Conservation (phyloP, 2,888 invertebrate species). For the Encarsia formosa region DNA sequence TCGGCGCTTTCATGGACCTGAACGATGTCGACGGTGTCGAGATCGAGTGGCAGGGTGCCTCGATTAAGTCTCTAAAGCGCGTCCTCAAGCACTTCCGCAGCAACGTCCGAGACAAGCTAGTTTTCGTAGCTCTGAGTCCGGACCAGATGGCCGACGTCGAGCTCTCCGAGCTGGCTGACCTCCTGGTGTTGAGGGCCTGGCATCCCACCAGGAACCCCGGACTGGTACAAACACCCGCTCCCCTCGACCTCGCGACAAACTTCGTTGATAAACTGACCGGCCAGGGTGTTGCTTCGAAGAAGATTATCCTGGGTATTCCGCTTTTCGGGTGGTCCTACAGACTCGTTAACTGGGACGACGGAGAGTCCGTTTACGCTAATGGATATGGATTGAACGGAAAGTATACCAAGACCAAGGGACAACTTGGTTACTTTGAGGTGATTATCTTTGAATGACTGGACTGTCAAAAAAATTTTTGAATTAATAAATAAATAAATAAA, state of each 20-base stretch:
- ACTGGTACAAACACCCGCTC: slow-evolving; percentile 39
- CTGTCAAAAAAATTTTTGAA: neutral
- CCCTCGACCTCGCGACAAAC: slow-evolving; percentile 34
- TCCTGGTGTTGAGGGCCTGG: slow-evolving; percentile 67
- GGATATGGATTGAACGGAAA: slow-evolving; percentile 64
- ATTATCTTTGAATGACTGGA: neutral
- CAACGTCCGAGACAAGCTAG: slow-evolving; percentile 54
- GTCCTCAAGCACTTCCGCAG: slow-evolving; percentile 61
- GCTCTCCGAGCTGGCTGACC: slow-evolving; percentile 61
- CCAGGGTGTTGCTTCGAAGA: slow-evolving; percentile 62
- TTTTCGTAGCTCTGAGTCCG: slow-evolving; percentile 57
- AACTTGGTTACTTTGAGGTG: slow-evolving; percentile 71
- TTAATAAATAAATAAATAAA: neutral
- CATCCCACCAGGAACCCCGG: slow-evolving; percentile 38
- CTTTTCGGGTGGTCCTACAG: slow-evolving; percentile 71
- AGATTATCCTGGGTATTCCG: slow-evolving; percentile 69
- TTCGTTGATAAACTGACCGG: slow-evolving; percentile 36
- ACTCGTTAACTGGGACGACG: slow-evolving; percentile 56
- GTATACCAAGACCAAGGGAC: slow-evolving; percentile 64
- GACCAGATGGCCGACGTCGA: slow-evolving; percentile 65
- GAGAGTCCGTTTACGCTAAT: slow-evolving; percentile 56
- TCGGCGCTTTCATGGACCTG: slow-evolving; percentile 61
- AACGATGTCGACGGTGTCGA: slow-evolving; percentile 79
- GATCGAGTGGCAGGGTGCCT: slow-evolving; percentile 59
- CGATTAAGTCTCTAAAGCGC: slow-evolving; percentile 56